A percentile compares a stretch with the other conserved stretches of the same genome.
Evolutionary conservation across 2,888 invertebrate genomes (phyloP).

Genomic region (Pasiphila rectangulata): DNA sequence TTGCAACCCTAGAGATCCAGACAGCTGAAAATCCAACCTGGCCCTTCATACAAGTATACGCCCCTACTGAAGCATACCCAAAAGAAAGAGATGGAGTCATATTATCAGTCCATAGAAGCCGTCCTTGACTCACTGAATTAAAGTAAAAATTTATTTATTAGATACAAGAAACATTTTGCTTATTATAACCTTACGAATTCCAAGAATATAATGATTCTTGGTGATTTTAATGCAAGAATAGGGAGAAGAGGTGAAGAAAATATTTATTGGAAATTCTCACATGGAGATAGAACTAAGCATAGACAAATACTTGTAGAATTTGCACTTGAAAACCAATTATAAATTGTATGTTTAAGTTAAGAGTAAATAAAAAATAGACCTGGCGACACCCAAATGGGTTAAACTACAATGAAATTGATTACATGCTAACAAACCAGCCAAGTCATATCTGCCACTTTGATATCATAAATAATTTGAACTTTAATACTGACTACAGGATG

Average conservation of each 20-base stretch:
- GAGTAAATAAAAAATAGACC: conserved; percentile 8
- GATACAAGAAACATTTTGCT: too few relatives aligned
- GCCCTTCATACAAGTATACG: conserved; percentile 5
- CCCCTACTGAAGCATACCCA: conserved; percentile 7
- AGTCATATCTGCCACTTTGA: too few relatives aligned
- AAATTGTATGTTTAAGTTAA: conserved; percentile 11
- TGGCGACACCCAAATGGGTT: too few relatives aligned
- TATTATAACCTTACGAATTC: too few relatives aligned
- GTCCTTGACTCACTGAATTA: background rate
- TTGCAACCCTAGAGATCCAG: background rate
- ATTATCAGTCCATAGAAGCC: background rate
- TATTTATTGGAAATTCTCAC: conserved; percentile 15
- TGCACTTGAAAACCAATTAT: conserved; percentile 8
- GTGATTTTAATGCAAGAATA: conserved; percentile 1
- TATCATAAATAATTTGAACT: too few relatives aligned
- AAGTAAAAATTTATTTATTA: too few relatives aligned
- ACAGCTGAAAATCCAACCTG: background rate
- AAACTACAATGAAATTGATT: too few relatives aligned
- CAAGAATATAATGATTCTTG: background rate
- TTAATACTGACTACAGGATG: too few relatives aligned
- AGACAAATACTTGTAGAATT: conserved; percentile 24
- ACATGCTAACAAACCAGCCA: too few relatives aligned
- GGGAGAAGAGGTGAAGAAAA: conserved; percentile 20
- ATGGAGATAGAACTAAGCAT: conserved; percentile 20
- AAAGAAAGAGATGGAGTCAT: conserved; percentile 5